These are phyloP conservation scores for Anorthoa munda DNA, from an alignment of 2,888 invertebrate genomes.

Conservation along the genomic window DNA sequence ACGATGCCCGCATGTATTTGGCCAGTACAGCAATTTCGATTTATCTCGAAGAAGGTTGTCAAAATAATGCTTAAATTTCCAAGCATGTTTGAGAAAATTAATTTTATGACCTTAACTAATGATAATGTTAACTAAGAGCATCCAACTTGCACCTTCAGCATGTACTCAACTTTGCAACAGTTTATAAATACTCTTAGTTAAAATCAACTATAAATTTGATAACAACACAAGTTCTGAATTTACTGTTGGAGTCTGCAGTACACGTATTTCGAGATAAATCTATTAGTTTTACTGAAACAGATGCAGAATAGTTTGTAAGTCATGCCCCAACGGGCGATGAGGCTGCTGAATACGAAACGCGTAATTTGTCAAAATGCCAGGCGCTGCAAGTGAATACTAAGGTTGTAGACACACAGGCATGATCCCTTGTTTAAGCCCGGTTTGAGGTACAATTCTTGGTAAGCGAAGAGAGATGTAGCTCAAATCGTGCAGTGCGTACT, in stretches of 20 bases:
- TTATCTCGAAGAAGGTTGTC: no score
- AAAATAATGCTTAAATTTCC: no score
- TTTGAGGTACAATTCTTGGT: no score
- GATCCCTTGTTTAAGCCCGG: no score
- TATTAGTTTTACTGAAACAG: conserved; percentile 26
- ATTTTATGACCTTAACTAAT: not conserved
- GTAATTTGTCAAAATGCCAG: conserved; percentile 34
- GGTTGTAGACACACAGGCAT: not conserved
- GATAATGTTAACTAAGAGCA: not conserved
- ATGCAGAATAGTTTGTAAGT: conserved; percentile 24
- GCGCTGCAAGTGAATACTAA: conserved; percentile 12
- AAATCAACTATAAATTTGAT: not conserved
- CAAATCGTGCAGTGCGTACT: no score
- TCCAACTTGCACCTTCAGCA: not conserved
- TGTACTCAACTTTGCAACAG: not conserved
- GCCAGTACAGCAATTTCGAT: no score
- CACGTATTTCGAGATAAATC: conserved; percentile 14
- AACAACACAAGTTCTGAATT: conserved; percentile 13
- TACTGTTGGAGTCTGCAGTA: not conserved
- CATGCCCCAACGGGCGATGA: not conserved
- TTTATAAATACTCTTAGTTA: not conserved
- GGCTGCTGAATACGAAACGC: conserved; percentile 25
- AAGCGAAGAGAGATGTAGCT: not conserved
- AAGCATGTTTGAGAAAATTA: no score
- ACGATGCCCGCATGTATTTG: no score